phyloP scores from a whole-genome alignment of 2,888 invertebrate species.

The Serripes groenlandicus region DNA sequence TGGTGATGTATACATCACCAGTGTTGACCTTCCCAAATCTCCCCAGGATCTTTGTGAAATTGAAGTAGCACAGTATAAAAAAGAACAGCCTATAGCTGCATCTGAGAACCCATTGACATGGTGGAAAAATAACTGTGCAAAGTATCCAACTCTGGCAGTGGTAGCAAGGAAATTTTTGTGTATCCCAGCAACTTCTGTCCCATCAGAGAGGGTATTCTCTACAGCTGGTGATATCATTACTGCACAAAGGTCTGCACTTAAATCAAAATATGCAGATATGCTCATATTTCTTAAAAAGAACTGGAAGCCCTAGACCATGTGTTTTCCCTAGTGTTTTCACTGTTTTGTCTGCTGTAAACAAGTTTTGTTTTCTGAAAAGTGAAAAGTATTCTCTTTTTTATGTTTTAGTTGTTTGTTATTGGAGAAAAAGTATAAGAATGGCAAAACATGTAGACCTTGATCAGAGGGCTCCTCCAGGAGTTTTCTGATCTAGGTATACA shows the following conservation, averaged over 20 bases:
- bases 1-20: conserved; percentile 43
- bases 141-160: background rate
- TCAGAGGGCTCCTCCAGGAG: no score
- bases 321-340: no score
- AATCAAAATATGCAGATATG: conserved; percentile 23
- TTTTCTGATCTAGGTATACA: no score
- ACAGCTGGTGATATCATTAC: conserved; percentile 39
- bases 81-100: conserved; percentile 4
- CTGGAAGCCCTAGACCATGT: no score
- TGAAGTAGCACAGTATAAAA: conserved; percentile 1
- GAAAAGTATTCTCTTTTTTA: no score
- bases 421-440: no score
- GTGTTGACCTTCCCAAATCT: conserved; percentile 33
- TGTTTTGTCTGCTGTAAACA: no score
- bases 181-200: conserved; percentile 23
- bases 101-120: conserved; percentile 7
- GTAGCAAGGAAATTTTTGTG: conserved; percentile 17
- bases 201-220: conserved; percentile 31
- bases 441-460: no score
- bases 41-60: background rate
- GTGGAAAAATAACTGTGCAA: conserved; percentile 15
- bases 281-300: conserved; percentile 31
- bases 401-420: no score
- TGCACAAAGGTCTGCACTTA: conserved; percentile 15
- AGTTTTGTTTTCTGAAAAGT: no score